Conservation (phyloP, 2,113 vertebrate species). For the Melanostigma gelatinosum region DNA sequence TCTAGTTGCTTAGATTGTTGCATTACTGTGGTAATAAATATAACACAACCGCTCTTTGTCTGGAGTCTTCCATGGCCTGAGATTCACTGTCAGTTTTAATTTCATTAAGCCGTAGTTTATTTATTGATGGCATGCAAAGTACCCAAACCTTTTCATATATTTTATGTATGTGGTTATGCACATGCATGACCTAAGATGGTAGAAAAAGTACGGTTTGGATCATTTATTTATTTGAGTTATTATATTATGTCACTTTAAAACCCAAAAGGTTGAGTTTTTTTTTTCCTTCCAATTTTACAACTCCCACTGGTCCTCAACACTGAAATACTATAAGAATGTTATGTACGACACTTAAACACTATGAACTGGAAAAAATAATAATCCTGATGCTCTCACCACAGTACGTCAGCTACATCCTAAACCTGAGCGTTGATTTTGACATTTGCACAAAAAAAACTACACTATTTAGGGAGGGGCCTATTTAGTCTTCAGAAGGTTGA, state of each 20-base stretch:
- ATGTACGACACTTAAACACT: neutral
- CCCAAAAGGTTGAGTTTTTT: neutral
- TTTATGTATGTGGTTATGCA: neutral
- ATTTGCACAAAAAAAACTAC: neutral
- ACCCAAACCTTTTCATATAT: neutral
- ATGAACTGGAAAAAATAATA: neutral
- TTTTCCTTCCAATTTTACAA: neutral
- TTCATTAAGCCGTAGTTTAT: neutral
- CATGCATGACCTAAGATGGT: neutral
- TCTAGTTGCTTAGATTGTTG: conserved; percentile 52
- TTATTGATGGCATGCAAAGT: neutral
- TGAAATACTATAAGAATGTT: neutral
- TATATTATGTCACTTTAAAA: neutral
- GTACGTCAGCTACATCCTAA: neutral
- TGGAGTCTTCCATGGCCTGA: conserved; percentile 25
- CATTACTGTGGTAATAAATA: conserved; percentile 70
- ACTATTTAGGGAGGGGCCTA: neutral
- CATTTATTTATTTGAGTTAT: neutral
- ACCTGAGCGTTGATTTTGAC: neutral
- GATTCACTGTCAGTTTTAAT: neutral
- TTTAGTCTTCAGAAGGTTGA: neutral
- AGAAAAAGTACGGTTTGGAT: neutral
- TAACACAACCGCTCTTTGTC: conserved; percentile 24
- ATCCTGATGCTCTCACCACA: neutral
- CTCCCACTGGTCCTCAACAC: neutral